A percentile compares a stretch with the other conserved stretches of the same genome.
Evolutionary conservation across 2,113 vertebrate species (phyloP).

Genomic region (Origma solitaria): DNA sequence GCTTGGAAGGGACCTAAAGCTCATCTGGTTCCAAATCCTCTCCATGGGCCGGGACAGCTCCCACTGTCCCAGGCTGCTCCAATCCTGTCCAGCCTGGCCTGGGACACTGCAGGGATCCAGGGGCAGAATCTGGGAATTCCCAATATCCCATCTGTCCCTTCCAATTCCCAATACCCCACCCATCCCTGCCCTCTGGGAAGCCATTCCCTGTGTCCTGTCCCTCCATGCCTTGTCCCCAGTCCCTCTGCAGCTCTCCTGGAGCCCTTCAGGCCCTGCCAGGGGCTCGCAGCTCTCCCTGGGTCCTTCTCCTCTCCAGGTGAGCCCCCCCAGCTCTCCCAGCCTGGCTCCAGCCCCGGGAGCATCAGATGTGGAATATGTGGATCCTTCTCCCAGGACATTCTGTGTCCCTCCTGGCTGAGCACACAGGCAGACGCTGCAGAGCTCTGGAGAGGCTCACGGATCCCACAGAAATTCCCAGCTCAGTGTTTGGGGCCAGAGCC

Average conservation of each 20-base stretch:
- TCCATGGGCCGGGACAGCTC: accelerated
- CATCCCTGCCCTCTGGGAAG: not conserved
- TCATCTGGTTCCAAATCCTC: not conserved
- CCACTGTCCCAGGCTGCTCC: accelerated
- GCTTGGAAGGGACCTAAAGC: too few relatives aligned
- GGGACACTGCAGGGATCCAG: not conserved
- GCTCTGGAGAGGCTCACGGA: not conserved
- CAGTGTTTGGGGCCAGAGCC: not conserved
- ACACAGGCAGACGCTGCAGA: not conserved
- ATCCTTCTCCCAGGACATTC: not conserved
- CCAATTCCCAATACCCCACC: not conserved
- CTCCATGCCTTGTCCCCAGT: not conserved
- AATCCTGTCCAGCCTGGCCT: not conserved
- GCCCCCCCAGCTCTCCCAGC: not conserved
- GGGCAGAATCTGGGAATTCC: not conserved
- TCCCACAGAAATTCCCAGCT: not conserved
- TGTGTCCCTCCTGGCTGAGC: not conserved
- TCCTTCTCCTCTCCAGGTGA: accelerated
- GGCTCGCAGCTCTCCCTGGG: not conserved
- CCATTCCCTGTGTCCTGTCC: not conserved
- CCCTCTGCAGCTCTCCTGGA: not conserved
- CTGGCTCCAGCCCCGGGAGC: not conserved
- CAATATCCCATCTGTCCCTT: not conserved
- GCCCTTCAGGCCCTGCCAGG: not conserved
- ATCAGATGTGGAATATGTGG: not conserved